phyloP scores from a whole-genome alignment of 2,888 invertebrate species.

The Frankliniella intonsa region DNA sequence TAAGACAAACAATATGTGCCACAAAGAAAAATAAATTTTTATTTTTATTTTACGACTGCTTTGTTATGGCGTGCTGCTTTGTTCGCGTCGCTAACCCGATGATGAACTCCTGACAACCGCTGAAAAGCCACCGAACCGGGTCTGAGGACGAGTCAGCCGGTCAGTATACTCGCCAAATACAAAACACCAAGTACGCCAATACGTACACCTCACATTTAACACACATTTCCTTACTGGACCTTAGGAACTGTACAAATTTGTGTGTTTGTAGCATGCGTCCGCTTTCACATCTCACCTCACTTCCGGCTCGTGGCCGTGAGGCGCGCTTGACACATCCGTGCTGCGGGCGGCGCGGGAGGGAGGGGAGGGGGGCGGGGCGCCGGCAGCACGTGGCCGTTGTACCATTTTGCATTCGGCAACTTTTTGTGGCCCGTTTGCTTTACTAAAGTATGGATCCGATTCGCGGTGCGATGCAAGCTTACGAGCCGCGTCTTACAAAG shows the following conservation, averaged over 20 bases:
- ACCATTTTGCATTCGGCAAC: neutral
- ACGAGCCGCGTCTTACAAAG: neutral
- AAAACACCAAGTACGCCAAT: no score
- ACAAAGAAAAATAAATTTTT: no score
- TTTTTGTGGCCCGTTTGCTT: neutral
- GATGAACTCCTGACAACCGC: no score
- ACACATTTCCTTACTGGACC: neutral
- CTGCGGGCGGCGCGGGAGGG: neutral
- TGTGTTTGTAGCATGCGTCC: neutral
- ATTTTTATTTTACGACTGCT: no score
- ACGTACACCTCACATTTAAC: no score
- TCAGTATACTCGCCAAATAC: no score
- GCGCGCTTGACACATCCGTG: neutral
- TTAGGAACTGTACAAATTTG: neutral
- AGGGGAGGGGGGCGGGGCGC: neutral
- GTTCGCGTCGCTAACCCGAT: no score
- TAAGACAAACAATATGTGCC: no score
- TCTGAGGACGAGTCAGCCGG: no score
- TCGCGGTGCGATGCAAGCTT: neutral
- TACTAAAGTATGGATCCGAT: neutral
- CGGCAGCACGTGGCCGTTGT: neutral
- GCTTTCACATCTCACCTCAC: neutral
- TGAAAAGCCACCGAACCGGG: no score
- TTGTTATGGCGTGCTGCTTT: no score
- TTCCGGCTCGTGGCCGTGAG: neutral